Conservation (phyloP, 2,888 invertebrate species). For the Morinoia aosen region DNA sequence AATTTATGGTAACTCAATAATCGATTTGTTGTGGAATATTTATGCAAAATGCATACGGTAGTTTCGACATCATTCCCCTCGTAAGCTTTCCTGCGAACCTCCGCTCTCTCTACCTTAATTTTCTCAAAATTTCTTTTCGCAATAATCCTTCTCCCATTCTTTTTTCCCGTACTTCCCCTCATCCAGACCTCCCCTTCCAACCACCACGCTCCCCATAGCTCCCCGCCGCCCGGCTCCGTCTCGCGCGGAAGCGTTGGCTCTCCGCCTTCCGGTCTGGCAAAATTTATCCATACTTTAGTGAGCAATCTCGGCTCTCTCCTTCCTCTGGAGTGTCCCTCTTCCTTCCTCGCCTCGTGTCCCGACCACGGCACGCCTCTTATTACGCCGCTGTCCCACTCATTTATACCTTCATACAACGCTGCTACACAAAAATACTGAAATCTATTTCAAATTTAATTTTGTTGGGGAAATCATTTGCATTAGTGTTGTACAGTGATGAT, state of each 20-base stretch:
- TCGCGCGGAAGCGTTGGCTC: constrained; percentile 32
- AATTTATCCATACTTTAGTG: constrained; percentile 52
- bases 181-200: background rate
- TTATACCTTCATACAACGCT: background rate
- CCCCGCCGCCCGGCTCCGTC: background rate
- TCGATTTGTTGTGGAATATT: background rate
- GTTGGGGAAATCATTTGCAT: background rate
- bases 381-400: constrained; percentile 12
- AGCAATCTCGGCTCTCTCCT: constrained; percentile 50
- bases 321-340: constrained; percentile 40
- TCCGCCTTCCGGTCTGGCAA: constrained; percentile 33
- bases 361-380: constrained; percentile 16
- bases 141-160: background rate
- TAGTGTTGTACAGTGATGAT: background rate
- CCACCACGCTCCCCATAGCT: background rate
- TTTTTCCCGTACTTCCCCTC: background rate
- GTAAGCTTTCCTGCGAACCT: background rate
- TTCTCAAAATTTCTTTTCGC: background rate
- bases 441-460: background rate
- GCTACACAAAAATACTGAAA: background rate
- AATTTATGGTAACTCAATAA: background rate
- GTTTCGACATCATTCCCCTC: background rate
- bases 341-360: constrained; percentile 45
- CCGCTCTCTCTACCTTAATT: background rate
- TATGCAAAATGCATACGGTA: background rate